Percentiles rank a stretch among this genome's conserved stretches.
These are phyloP conservation scores for Serripes groenlandicus DNA, from an alignment of 2,888 invertebrate genomes.

Conservation along the genomic window DNA sequence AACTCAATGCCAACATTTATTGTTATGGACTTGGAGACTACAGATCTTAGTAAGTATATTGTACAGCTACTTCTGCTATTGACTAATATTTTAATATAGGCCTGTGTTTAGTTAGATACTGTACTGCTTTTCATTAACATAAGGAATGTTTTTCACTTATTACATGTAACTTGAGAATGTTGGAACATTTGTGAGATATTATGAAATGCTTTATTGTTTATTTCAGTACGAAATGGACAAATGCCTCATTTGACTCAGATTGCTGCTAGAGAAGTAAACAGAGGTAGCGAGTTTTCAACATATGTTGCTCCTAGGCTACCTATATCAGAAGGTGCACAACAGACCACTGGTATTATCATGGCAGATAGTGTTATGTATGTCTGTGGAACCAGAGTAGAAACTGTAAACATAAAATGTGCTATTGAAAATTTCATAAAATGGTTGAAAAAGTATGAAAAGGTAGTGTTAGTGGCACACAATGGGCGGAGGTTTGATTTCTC, in stretches of 20 bases:
- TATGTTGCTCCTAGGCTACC: constrained; percentile 12
- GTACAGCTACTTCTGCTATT: no score
- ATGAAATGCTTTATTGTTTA: not conserved
- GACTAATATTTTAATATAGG: no score
- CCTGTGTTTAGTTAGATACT: no score
- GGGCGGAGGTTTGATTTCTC: constrained; percentile 20
- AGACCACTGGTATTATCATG: constrained; percentile 14
- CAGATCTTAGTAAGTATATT: constrained; percentile 28
- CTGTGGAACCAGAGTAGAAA: not conserved
- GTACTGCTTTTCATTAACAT: no score
- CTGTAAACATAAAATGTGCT: not conserved
- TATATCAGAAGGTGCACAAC: not conserved
- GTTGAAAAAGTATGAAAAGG: constrained; percentile 5
- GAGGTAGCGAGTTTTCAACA: not conserved
- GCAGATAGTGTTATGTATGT: not conserved
- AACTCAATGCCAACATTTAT: not conserved
- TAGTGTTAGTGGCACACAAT: constrained; percentile 24
- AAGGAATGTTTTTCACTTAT: no score
- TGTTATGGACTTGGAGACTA: constrained; percentile 18
- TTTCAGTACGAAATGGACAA: constrained; percentile 14
- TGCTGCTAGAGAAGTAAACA: constrained; percentile 10
- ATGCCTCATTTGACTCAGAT: constrained; percentile 32
- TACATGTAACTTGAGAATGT: no score
- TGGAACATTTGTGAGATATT: no score
- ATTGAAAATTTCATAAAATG: constrained; percentile 13